phyloP scores from a whole-genome alignment of 2,797 vertebrate species.

The Brachymystax lenok region DNA sequence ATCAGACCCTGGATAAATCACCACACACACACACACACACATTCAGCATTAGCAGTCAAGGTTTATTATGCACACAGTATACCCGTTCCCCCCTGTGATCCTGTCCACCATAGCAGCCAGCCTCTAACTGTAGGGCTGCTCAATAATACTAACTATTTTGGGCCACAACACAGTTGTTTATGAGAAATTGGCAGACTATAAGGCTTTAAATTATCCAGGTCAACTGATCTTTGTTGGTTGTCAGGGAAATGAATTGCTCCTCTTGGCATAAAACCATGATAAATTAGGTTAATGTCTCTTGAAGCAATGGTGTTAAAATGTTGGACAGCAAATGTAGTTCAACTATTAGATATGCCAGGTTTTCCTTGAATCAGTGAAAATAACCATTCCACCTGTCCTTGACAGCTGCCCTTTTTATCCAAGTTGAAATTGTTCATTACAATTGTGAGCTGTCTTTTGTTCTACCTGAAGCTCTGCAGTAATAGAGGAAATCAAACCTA shows the following conservation, averaged over 20 bases:
- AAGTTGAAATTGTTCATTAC: conserved; percentile 21
- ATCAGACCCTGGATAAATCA: conserved; percentile 36
- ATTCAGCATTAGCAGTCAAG: conserved; percentile 2
- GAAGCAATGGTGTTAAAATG: too few relatives aligned
- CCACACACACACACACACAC: conserved; percentile 3
- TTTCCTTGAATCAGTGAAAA: background rate
- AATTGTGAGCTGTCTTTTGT: conserved; percentile 2
- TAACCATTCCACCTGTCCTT: background rate
- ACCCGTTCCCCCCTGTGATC: too few relatives aligned
- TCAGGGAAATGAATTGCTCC: conserved; percentile 41
- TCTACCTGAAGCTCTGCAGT: conserved; percentile 20
- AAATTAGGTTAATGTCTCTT: conserved; percentile 20
- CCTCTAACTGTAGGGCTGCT: too few relatives aligned
- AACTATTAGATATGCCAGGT: too few relatives aligned
- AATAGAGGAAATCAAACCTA: conserved; percentile 23
- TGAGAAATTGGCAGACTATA: conserved; percentile 43
- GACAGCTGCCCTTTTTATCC: conserved; percentile 17
- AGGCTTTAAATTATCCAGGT: conserved; percentile 64
- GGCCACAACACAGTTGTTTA: background rate
- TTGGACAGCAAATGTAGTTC: too few relatives aligned
- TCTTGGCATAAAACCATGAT: conserved; percentile 46
- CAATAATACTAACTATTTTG: too few relatives aligned
- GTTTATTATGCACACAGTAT: background rate
- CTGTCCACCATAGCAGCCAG: too few relatives aligned
- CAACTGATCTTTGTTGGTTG: conserved; percentile 57